Base-by-base conservation (phyloP, 2,888 invertebrate genomes). In the Drosophila gaucha region DNA sequence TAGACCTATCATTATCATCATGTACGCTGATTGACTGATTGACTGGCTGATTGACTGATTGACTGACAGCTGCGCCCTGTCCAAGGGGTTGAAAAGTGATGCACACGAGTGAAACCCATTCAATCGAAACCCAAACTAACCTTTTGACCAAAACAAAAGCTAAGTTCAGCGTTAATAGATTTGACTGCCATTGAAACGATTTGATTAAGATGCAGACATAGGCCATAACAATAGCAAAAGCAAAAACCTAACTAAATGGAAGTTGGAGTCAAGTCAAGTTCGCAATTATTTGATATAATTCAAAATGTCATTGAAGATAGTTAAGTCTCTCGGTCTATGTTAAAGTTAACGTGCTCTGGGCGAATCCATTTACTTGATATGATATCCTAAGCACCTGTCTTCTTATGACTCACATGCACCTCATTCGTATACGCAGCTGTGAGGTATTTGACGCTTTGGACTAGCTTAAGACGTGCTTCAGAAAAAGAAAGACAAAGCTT, bases 1-100 rank as follows among this genome's bases (percentile, higher is more conserved):
- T 59, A 31, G 36, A 36, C 36, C 68, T 63, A 74, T 72, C 74
- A 72, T 74, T 74, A 72, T 63, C 52, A 69, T 57, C 60, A 73
- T 74, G 69, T 63, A 57, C 55, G 51, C 74, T 55, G 72, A 60
- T 60, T 72, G 69, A 57, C 70, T 69, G 67, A 67, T 24, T 62
- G 65, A 65, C 39, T 50, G 65, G 62, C 39, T 57, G 46, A 44
- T 44, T 44, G 66, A 49, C 43, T 31, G 31, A 60, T 35, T 49
- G 54, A 26, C 36, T 67, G 72, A 71, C 74, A 71, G 73, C 73
- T 67, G 66, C 16, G 47, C 68, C 56, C 20, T 20, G 10, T 9
- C n/a, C 30, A 5, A 22, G 9, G 38, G 44, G 51, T 52, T 36
- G 31, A 6, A 18, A 30, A 55, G 49, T 47, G 70, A n/a, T 54